Evolutionary conservation across 2,888 invertebrate genomes (phyloP).

Genomic region (Augiades crinisus): DNA sequence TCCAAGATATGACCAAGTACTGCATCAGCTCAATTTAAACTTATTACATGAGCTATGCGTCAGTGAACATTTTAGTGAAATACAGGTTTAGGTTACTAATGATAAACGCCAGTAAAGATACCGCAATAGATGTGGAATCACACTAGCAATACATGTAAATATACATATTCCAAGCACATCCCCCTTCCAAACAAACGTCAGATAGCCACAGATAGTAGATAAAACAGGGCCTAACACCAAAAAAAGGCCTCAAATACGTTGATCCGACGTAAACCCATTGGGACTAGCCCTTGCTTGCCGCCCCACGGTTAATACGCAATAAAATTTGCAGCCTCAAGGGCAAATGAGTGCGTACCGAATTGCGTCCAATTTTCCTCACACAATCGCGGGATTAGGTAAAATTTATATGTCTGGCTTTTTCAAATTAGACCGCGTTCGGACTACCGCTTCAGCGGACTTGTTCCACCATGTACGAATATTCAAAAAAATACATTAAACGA

Average conservation of each 20-base stretch:
- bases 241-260: slow-evolving; percentile 18
- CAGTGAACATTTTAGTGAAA: too few relatives aligned
- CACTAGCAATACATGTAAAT: too few relatives aligned
- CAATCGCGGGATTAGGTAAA: slow-evolving; percentile 72
- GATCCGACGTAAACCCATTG: slow-evolving; percentile 33
- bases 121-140: too few relatives aligned
- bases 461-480: background rate
- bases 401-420: slow-evolving; percentile 80
- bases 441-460: slow-evolving; percentile 19
- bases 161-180: too few relatives aligned
- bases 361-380: slow-evolving; percentile 71
- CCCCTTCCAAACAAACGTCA: background rate
- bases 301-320: slow-evolving; percentile 58
- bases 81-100: too few relatives aligned
- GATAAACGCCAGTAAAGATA: too few relatives aligned
- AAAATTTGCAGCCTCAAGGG: slow-evolving; percentile 63
- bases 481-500: background rate
- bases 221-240: background rate
- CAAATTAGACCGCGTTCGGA: slow-evolving; percentile 66
- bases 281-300: slow-evolving; percentile 36
- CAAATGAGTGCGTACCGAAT: slow-evolving; percentile 53
- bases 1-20: too few relatives aligned
- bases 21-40: too few relatives aligned
- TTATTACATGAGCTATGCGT: too few relatives aligned
- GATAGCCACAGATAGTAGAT: background rate